Evolutionary conservation across 2,113 vertebrate species (phyloP), one percentile per base, ranked within the genome.

Genomic region (Oreochromis niloticus): DNA sequence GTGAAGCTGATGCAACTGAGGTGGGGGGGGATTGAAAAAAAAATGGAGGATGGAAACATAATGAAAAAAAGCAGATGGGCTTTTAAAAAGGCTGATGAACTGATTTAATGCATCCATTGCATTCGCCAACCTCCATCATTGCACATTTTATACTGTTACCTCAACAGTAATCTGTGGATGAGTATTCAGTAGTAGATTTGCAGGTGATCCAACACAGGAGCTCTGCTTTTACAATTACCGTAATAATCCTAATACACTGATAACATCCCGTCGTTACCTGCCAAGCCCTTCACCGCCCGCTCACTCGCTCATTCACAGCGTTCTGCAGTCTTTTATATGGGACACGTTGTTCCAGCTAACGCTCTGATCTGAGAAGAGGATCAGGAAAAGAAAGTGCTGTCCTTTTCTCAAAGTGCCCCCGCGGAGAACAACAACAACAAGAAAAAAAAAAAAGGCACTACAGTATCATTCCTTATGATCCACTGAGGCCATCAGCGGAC

Each of bases 141-240:
- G 95, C 95, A 96, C 94, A 89, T 92, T 88, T 91, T 82, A 89
- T 80, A 91, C 92, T 92, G 88, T 83, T 83, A 50, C 81, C 12
- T 84, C 59, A 92, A 91, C 84, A 89, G 85, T 87, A 83, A 73
- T 41, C 90, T 88, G 71, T 78, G 85, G 75, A 85, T 87, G 91
- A 91, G 86, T 68, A 94, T 85, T 95, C 94, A 96, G 94, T 95
- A 95, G 96, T 95, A 93, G 90, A 91, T 93, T 93, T 93, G 92
- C 92, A 92, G 85, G 84, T 86, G 90, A 91, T 94, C 91, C 87
- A 91, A 90, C 91, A 87, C 32, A 61, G 43, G 81, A 83, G 84
- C 79, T 92, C 89, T 71, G 82, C 82, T 89, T 87, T 90, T 81
- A 86, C 83, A 89, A 86, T 89, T 89, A 85, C 84, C 10, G 41